phyloP scores from a whole-genome alignment of 2,797 vertebrate species.

The Simalia tracyae region DNA sequence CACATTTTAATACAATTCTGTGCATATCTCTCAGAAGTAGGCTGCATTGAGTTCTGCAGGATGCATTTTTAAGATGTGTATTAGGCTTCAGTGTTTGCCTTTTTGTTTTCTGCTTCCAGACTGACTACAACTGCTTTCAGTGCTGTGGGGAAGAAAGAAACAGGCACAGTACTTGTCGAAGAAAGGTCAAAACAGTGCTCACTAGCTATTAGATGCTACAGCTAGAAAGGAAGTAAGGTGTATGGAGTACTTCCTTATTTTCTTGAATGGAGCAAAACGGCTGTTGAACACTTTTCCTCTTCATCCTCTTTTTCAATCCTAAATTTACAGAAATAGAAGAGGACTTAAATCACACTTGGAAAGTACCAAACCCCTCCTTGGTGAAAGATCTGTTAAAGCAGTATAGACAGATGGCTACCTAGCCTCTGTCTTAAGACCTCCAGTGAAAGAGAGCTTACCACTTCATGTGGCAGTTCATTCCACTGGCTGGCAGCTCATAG shows the following conservation, averaged over 20 bases:
- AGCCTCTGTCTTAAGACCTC: not conserved
- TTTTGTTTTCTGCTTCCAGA: not conserved
- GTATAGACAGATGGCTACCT: not conserved
- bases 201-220: not conserved
- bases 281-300: not conserved
- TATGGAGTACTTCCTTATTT: not conserved
- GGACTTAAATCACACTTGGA: not conserved
- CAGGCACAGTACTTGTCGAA: not conserved
- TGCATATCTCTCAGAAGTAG: not conserved
- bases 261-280: not conserved
- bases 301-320: not conserved
- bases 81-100: not conserved
- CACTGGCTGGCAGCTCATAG: not conserved
- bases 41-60: not conserved
- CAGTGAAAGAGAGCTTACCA: not conserved
- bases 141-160: not conserved
- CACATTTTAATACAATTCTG: not conserved
- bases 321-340: not conserved
- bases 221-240: not conserved
- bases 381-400: not conserved
- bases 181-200: not conserved
- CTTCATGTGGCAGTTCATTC: not conserved
- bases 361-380: not conserved
- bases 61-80: not conserved
- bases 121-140: not conserved